Evolutionary conservation across 2,797 vertebrate genomes (phyloP).

Genomic region (Hypotaenidia philippensis): DNA sequence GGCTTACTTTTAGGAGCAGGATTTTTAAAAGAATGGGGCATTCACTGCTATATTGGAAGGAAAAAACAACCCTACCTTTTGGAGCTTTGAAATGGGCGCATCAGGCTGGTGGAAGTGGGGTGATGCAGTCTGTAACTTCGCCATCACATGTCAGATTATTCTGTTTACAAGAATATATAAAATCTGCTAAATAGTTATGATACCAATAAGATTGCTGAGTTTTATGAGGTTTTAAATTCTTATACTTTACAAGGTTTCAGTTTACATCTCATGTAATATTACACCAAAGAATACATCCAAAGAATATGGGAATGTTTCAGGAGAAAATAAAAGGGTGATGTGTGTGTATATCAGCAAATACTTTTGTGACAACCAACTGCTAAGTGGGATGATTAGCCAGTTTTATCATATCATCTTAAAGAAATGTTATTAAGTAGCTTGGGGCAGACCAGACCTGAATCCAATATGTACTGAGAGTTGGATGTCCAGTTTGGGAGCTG

Average conservation of each 20-base stretch:
- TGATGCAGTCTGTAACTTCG: not conserved
- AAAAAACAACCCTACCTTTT: not conserved
- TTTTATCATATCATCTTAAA: slow-evolving; percentile 55
- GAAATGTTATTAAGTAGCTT: slow-evolving; percentile 57
- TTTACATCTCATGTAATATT: not conserved
- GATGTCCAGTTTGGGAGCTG: not conserved
- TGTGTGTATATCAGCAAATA: slow-evolving; percentile 13
- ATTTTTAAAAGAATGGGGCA: not conserved
- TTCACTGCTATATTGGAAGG: not conserved
- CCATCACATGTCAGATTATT: not conserved
- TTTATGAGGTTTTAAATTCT: slow-evolving; percentile 51
- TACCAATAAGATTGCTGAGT: not conserved
- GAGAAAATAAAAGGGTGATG: fast-evolving
- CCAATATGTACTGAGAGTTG: not conserved
- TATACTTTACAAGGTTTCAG: slow-evolving; percentile 25
- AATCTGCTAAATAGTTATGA: slow-evolving; percentile 14
- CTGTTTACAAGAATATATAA: slow-evolving; percentile 40
- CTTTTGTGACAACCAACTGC: not conserved
- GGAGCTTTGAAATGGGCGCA: not conserved
- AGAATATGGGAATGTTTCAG: slow-evolving; percentile 49
- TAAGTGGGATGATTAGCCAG: not conserved
- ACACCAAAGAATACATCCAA: slow-evolving; percentile 33
- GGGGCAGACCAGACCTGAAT: slow-evolving; percentile 21
- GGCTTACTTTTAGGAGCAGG: not conserved
- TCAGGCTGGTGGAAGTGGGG: not conserved